Conservation (phyloP, 2,797 vertebrate species). For the Natrix natrix region DNA sequence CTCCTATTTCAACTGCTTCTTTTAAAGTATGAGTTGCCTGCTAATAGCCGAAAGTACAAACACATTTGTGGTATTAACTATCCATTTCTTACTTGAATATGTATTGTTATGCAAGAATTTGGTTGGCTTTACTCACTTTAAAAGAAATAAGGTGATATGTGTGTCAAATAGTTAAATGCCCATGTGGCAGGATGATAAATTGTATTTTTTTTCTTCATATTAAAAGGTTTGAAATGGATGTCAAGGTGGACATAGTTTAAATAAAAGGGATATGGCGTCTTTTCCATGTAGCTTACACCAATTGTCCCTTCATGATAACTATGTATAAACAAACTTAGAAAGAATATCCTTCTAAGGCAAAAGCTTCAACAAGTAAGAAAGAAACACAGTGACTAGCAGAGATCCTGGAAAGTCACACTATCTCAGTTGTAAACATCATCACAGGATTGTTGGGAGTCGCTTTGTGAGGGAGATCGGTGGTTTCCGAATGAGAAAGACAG, state of each 20-base stretch:
- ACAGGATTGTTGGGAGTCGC: background rate
- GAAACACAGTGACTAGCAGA: background rate
- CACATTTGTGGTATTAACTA: background rate
- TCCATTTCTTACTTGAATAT: background rate
- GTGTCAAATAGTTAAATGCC: background rate
- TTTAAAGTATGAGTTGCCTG: background rate
- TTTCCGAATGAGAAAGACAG: background rate
- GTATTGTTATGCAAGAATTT: background rate
- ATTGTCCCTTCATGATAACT: background rate
- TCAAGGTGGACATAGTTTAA: background rate
- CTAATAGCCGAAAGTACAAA: background rate
- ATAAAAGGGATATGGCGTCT: background rate
- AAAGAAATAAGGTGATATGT: background rate
- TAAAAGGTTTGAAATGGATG: background rate
- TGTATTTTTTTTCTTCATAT: background rate
- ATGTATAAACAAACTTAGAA: background rate
- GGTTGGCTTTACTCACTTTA: constrained; percentile 15
- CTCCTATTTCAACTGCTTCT: background rate
- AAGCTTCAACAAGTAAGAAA: background rate
- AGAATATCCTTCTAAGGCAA: background rate
- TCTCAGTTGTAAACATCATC: background rate
- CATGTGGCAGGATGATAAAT: background rate
- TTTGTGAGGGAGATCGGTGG: background rate
- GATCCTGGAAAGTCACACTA: background rate
- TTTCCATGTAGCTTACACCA: background rate